phyloP scores from a whole-genome alignment of 2,113 vertebrate genomes.

The Rhadina sibilatrix region DNA sequence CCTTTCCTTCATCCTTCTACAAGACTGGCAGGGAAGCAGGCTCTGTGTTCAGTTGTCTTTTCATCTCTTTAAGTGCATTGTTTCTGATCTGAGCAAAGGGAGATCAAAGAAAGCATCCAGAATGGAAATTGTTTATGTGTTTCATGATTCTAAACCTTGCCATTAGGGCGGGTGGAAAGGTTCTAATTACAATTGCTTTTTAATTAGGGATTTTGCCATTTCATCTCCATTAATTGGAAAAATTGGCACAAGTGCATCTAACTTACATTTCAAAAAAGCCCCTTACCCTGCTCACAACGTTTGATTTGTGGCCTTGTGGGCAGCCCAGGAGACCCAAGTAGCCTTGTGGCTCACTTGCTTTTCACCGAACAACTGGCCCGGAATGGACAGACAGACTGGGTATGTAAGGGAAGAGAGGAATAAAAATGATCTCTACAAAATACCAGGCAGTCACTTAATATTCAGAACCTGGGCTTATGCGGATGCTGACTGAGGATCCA shows the following conservation, averaged over 20 bases:
- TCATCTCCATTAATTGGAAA: background rate
- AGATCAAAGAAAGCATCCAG: background rate
- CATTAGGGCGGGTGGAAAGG: rapidly evolving
- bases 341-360: background rate
- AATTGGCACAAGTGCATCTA: background rate
- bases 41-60: background rate
- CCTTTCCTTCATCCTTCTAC: background rate
- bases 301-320: background rate
- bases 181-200: background rate
- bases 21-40: background rate
- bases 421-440: background rate
- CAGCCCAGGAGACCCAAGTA: rapidly evolving
- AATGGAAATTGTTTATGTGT: background rate
- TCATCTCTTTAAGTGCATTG: background rate
- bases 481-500: background rate
- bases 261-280: background rate
- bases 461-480: background rate
- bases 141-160: background rate
- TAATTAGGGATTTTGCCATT: background rate
- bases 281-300: background rate
- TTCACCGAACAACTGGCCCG: background rate
- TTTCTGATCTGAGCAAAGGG: background rate
- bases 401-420: background rate
- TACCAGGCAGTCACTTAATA: background rate
- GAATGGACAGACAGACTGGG: background rate